Evolutionary conservation across 2,113 vertebrate genomes (phyloP).

Genomic region (Haemorhous mexicanus): DNA sequence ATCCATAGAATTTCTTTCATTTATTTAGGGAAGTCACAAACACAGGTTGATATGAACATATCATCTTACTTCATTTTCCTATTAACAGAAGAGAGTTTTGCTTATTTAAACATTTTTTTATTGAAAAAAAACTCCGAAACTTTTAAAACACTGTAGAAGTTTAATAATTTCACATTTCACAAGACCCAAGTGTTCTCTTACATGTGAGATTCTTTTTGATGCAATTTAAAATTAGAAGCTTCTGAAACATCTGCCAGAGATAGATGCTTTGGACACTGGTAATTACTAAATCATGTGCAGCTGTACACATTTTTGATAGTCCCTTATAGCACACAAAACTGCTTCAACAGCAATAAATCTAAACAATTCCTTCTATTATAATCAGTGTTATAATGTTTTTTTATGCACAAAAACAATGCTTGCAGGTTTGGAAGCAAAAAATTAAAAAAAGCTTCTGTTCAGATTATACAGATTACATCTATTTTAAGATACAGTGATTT

Average conservation of each 20-base stretch:
- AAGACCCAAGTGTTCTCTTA: neutral
- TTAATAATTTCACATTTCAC: conserved; percentile 20
- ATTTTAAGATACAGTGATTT: neutral
- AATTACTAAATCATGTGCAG: conserved; percentile 62
- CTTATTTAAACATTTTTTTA: neutral
- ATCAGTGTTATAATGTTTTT: neutral
- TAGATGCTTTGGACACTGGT: conserved; percentile 30
- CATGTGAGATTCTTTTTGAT: neutral
- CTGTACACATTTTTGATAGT: conserved; percentile 46
- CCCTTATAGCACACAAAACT: conserved; percentile 15
- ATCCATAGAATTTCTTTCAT: neutral
- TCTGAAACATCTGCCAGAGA: conserved; percentile 53
- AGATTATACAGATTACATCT: neutral
- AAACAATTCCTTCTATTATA: neutral
- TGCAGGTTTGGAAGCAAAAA: neutral
- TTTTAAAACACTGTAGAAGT: neutral
- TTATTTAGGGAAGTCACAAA: neutral
- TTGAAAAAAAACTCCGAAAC: neutral
- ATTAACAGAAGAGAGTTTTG: neutral
- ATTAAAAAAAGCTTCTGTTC: neutral
- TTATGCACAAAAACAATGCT: neutral
- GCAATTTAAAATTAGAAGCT: conserved; percentile 41
- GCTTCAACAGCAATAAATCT: conserved; percentile 12
- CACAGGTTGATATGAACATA: neutral
- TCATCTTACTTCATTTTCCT: neutral